These are phyloP conservation scores for Andricus grossulariae DNA, from an alignment of 1,140 invertebrate genomes.

Conservation along the genomic window DNA sequence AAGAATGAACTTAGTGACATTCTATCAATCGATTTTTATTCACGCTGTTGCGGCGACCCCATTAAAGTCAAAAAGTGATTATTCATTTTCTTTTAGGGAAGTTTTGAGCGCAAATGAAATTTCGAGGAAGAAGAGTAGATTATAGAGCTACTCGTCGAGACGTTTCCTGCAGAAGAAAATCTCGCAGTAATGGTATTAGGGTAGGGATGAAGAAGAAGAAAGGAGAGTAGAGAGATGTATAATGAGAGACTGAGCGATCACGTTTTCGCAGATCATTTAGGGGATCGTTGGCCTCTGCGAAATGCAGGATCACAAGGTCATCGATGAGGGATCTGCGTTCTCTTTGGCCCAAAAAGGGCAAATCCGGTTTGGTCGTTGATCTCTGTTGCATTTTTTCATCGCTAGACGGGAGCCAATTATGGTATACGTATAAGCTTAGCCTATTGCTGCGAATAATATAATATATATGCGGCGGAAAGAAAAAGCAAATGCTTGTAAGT, in stretches of 20 bases:
- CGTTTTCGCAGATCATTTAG: background rate
- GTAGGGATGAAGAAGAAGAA: background rate
- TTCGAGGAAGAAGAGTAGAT: background rate
- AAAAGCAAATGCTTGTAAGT: conserved; percentile 74
- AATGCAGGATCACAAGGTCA: background rate
- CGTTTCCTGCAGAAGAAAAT: background rate
- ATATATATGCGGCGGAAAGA: conserved; percentile 70
- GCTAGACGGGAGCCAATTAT: conserved; percentile 71
- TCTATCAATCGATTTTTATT: background rate
- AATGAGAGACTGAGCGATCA: conserved; percentile 31
- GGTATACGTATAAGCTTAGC: conserved; percentile 67
- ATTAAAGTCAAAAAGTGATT: background rate
- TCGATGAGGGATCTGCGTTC: conserved; percentile 3
- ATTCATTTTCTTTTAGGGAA: background rate
- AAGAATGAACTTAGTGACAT: background rate
- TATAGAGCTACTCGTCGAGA: too few relatives aligned
- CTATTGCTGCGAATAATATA: conserved; percentile 72
- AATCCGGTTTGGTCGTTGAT: background rate
- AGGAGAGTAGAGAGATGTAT: background rate
- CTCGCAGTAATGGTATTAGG: background rate
- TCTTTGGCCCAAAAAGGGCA: background rate
- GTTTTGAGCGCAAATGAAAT: background rate
- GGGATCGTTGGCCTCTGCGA: background rate
- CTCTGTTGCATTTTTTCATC: conserved; percentile 56
- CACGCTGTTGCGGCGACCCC: background rate